Conservation (phyloP, 2,888 invertebrate species). For the Drosophila mayaguana region DNA sequence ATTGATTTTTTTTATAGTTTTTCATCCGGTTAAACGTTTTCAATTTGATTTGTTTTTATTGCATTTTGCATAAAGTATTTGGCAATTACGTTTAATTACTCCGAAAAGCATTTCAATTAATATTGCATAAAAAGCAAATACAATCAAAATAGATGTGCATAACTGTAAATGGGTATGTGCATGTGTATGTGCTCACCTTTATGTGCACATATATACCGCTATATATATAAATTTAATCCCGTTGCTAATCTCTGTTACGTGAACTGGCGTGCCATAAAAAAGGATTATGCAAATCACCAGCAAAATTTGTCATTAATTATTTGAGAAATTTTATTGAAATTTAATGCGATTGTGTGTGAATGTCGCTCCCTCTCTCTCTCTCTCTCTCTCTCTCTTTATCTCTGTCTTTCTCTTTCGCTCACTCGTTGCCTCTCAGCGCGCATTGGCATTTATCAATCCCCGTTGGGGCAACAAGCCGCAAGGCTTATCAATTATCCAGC, state of each 20-base stretch:
- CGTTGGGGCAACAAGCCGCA: constrained; percentile 33
- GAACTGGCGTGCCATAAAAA: constrained; percentile 12
- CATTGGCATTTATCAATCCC: constrained; percentile 34
- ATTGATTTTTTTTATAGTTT: not conserved
- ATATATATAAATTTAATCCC: constrained; percentile 4
- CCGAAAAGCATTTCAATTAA: constrained; percentile 51
- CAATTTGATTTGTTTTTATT: constrained; percentile 2
- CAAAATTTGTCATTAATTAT: constrained; percentile 46
- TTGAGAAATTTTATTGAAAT: constrained; percentile 26
- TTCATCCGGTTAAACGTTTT: not conserved
- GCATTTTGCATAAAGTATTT: not conserved
- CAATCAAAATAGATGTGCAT: not conserved
- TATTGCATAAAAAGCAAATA: constrained; percentile 23
- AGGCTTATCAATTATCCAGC: constrained; percentile 56
- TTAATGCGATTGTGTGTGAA: constrained; percentile 38
- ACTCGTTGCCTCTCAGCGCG: not conserved
- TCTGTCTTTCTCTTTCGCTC: not conserved
- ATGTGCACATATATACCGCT: not conserved
- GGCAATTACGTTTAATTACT: constrained; percentile 35
- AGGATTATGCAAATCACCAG: constrained; percentile 36
- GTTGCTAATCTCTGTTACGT: constrained; percentile 27
- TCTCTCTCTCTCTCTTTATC: not conserved
- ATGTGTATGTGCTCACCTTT: not conserved
- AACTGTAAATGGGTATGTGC: not conserved
- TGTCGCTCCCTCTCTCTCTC: not conserved